phyloP scores from a whole-genome alignment of 2,888 invertebrate genomes.

The Agrochola lychnidis region DNA sequence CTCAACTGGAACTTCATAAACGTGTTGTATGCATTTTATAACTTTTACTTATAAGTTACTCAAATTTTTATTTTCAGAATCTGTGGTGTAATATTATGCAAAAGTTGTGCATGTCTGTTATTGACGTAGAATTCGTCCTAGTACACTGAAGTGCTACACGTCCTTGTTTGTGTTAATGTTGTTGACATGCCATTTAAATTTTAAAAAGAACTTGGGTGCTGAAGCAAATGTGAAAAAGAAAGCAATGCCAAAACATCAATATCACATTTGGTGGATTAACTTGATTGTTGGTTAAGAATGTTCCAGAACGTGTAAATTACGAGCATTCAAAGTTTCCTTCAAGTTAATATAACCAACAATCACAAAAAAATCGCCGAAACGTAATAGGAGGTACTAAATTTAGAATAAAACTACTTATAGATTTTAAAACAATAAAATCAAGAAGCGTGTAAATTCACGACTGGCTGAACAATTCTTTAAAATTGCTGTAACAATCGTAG shows the following conservation, averaged over 20 bases:
- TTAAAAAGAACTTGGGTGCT: not conserved
- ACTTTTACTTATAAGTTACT: not conserved
- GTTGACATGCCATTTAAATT: not conserved
- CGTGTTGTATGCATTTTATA: not conserved
- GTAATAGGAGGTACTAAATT: slow-evolving; percentile 13
- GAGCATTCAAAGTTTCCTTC: slow-evolving; percentile 9
- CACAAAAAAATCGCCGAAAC: slow-evolving; percentile 19
- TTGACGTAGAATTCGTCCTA: not conserved
- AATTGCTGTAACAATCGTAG: slow-evolving; percentile 47
- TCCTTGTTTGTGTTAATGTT: not conserved
- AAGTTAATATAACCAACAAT: slow-evolving; percentile 2
- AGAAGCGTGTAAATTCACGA: slow-evolving; percentile 45
- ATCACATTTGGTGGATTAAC: not conserved
- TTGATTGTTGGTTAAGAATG: not conserved
- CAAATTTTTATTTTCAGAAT: too few species aligned
- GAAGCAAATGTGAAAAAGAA: not conserved
- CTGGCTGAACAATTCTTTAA: slow-evolving; percentile 36
- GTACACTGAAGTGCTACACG: not conserved
- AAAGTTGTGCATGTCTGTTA: not conserved
- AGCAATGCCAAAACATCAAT: not conserved
- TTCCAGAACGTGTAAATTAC: slow-evolving; percentile 23
- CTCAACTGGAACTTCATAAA: not conserved
- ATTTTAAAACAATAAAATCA: slow-evolving; percentile 46
- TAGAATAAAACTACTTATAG: slow-evolving; percentile 23
- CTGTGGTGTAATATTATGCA: too few species aligned